These are phyloP conservation scores for Hoplias malabaricus DNA, from an alignment of 2,113 vertebrate genomes.

Conservation along the genomic window DNA sequence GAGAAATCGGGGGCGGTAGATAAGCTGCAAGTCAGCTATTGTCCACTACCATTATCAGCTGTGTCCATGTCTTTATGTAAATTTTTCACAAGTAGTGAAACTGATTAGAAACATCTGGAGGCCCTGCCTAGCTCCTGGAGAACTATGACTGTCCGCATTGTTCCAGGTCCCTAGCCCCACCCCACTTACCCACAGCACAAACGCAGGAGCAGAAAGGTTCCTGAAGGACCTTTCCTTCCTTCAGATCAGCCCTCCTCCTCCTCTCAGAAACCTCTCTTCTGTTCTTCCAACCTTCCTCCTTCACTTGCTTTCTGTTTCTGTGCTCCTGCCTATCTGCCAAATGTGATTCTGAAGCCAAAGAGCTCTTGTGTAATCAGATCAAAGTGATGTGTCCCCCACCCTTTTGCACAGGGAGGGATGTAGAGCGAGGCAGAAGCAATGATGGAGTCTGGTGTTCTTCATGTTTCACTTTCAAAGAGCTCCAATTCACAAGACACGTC, in stretches of 20 bases:
- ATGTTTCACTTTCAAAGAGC: conserved; percentile 58
- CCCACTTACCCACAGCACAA: conserved; percentile 42
- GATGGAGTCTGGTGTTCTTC: conserved; percentile 56
- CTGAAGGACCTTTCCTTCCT: conserved; percentile 42
- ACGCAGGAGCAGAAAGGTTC: conserved; percentile 48
- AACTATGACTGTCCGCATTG: conserved; percentile 75
- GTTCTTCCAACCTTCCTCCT: conserved; percentile 7
- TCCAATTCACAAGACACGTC: background rate
- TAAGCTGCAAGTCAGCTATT: background rate
- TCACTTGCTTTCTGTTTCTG: background rate
- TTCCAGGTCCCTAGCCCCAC: conserved; percentile 62
- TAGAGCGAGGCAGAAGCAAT: conserved; percentile 30
- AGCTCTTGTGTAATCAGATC: conserved; percentile 43
- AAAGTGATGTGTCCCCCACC: conserved; percentile 49
- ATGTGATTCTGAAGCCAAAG: conserved; percentile 52
- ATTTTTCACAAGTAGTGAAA: conserved; percentile 65
- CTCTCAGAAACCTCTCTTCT: conserved; percentile 8
- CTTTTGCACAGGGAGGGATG: conserved; percentile 37
- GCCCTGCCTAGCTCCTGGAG: conserved; percentile 36
- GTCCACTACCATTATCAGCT: conserved; percentile 33
- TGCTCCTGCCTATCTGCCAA: conserved; percentile 34
- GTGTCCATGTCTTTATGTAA: conserved; percentile 34
- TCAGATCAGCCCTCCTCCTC: background rate
- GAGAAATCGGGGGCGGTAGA: conserved; percentile 32
- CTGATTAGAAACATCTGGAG: conserved; percentile 76